phyloP scores from a whole-genome alignment of 2,888 invertebrate species.

The Netelia virgata region DNA sequence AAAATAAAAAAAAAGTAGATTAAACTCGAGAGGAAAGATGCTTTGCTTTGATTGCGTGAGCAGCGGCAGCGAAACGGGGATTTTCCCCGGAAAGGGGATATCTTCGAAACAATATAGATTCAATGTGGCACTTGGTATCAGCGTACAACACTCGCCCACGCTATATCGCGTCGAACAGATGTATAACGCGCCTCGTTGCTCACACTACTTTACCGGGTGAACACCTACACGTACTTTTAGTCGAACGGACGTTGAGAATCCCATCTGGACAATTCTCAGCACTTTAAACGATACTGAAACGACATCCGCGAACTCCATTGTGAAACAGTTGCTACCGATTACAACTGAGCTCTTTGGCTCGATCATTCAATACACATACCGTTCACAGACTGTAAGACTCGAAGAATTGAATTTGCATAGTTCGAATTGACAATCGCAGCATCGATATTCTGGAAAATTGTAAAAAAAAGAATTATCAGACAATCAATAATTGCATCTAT shows the following conservation, averaged over 20 bases:
- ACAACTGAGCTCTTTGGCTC: conserved; percentile 74
- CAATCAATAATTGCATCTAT: not conserved
- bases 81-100: conserved; percentile 33
- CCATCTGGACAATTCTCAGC: conserved; percentile 61
- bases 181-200: not conserved
- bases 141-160: conserved; percentile 5
- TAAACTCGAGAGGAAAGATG: conserved; percentile 19
- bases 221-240: conserved; percentile 34
- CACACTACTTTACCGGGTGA: conserved; percentile 4
- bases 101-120: conserved; percentile 33
- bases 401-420: conserved; percentile 1
- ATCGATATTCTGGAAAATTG: not conserved
- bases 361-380: conserved; percentile 65
- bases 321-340: conserved; percentile 76
- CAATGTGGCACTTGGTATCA: conserved; percentile 3
- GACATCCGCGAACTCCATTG: conserved; percentile 73
- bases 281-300: conserved; percentile 67
- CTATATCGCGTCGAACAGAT: conserved; percentile 7
- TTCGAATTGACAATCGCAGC: not conserved
- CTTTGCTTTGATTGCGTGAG: conserved; percentile 24
- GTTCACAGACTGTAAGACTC: conserved; percentile 9
- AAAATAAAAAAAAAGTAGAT: conserved; percentile 33
- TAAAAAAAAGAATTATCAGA: not conserved
- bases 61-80: conserved; percentile 1
- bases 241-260: conserved; percentile 41